A percentile compares a stretch with the other conserved stretches of the same genome.
Conservation (phyloP, 2,113 vertebrate species). For the Probosciger aterrimus region DNA sequence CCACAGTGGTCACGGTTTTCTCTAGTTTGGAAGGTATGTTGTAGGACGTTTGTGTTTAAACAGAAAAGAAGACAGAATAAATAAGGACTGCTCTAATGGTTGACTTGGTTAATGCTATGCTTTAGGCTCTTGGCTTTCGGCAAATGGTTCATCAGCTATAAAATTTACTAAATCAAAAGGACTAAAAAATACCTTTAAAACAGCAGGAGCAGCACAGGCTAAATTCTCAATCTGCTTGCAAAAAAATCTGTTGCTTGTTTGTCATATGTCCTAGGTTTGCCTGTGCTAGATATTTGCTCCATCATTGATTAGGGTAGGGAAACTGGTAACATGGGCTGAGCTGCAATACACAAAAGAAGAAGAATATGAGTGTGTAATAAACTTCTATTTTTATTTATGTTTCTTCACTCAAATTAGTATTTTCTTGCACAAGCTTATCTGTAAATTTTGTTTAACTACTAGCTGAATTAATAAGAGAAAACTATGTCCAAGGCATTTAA, state of each 20-base stretch:
- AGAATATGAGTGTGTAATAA: background rate
- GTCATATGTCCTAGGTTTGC: background rate
- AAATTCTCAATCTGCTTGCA: background rate
- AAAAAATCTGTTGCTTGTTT: background rate
- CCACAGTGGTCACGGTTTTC: background rate
- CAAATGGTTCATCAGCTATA: constrained; percentile 3
- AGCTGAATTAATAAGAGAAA: background rate
- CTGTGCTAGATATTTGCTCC: background rate
- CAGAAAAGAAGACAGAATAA: background rate
- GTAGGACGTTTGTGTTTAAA: background rate
- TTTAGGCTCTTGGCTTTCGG: constrained; percentile 11
- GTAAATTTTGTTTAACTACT: background rate
- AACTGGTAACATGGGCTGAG: background rate
- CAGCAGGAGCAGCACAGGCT: background rate
- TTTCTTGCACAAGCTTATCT: background rate
- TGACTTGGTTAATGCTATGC: constrained; percentile 20
- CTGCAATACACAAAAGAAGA: background rate
- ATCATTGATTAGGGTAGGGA: background rate
- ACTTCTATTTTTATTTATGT: background rate
- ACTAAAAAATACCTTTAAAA: background rate
- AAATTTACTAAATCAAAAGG: background rate
- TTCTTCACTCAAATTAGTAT: background rate
- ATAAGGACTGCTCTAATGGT: background rate
- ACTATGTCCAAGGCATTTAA: background rate
- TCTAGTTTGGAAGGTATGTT: background rate